Base-by-base conservation (phyloP, 1,140 invertebrate species). In the Drosophila bocqueti region DNA sequence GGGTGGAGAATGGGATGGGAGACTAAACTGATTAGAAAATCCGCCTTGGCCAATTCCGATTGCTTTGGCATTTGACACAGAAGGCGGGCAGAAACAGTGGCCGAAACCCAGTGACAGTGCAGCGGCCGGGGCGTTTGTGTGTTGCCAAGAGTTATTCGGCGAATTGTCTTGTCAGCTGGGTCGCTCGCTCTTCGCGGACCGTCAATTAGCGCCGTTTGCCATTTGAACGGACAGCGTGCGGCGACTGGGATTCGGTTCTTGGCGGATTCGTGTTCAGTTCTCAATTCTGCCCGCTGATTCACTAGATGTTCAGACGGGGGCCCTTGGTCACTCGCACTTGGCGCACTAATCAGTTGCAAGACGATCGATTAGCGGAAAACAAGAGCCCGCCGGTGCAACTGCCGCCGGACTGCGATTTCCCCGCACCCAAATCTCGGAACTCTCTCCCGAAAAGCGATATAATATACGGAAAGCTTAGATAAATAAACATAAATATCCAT, bases 301-400 rank as follows among this genome's bases (percentile, higher is more conserved):
- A 87, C 62, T 62, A 45, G 38, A 10, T 26, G 24, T 26, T n/a
- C 10, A 31, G 46, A 10, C 24, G 45, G 47, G 59, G 47, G 59
- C 81, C 83, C 74, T 85, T 83, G 64, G 79, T 42, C 64, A 67
- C 67, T 54, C 63, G 47, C 63, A 43, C 21, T 43, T 26, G 64
- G 26, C 26, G 75, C 75, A 81, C 87, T 91, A 90, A 92, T 92
- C 92, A 92, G 91, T 92, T 90, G 91, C 85, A 87, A 89, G 81
- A 85, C 83, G 91, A 92, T 92, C 91, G 91, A 92, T 92, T 90
- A 87, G 76, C 78, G 81, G 83, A 69, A 78, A 91, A 79, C 85
- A 91, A 85, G 75, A 80, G 76, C 49, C 57, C 55, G 60, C 63
- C 75, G 71, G 68, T 61, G 52, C 36, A 59, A 74, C 63, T 61